These are phyloP conservation scores for Trematomus loennbergii DNA, from an alignment of 2,113 vertebrate genomes.

Conservation along the genomic window DNA sequence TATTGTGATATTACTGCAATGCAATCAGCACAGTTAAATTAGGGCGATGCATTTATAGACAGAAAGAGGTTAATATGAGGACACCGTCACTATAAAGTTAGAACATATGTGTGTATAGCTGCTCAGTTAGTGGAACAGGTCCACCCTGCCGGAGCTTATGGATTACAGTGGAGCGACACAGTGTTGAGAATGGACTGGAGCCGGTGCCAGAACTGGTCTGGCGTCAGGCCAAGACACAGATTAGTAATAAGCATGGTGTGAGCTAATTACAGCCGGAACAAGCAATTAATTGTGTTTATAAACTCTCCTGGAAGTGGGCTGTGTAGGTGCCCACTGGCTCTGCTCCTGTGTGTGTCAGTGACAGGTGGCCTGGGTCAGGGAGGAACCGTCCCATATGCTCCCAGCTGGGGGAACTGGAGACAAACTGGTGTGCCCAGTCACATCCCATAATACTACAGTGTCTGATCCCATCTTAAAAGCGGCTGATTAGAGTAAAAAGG, in stretches of 20 bases:
- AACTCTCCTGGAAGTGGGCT: constrained; percentile 77
- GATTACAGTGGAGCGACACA: constrained; percentile 64
- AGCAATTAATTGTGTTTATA: constrained; percentile 85
- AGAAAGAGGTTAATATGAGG: not conserved
- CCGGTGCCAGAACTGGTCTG: constrained; percentile 76
- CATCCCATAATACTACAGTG: constrained; percentile 64
- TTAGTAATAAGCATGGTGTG: constrained; percentile 84
- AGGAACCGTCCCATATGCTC: constrained; percentile 70
- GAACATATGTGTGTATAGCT: constrained; percentile 25
- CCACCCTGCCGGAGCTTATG: constrained; percentile 64
- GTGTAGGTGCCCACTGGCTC: constrained; percentile 36
- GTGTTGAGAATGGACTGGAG: constrained; percentile 76
- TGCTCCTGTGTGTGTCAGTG: constrained; percentile 43
- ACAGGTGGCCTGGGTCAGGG: constrained; percentile 70
- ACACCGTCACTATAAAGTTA: constrained; percentile 1
- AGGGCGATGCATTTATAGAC: not conserved
- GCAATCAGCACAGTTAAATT: not conserved
- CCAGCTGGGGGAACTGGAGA: constrained; percentile 45
- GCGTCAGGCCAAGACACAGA: constrained; percentile 81
- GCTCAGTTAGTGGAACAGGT: constrained; percentile 42
- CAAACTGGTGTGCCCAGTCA: constrained; percentile 57
- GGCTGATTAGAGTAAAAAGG: constrained; percentile 74
- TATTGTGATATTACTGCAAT: not conserved
- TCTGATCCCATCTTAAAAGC: constrained; percentile 80
- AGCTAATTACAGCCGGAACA: constrained; percentile 84